These are phyloP conservation scores for Condylostylus longicornis DNA, from an alignment of 1,140 invertebrate species.

Conservation along the genomic window DNA sequence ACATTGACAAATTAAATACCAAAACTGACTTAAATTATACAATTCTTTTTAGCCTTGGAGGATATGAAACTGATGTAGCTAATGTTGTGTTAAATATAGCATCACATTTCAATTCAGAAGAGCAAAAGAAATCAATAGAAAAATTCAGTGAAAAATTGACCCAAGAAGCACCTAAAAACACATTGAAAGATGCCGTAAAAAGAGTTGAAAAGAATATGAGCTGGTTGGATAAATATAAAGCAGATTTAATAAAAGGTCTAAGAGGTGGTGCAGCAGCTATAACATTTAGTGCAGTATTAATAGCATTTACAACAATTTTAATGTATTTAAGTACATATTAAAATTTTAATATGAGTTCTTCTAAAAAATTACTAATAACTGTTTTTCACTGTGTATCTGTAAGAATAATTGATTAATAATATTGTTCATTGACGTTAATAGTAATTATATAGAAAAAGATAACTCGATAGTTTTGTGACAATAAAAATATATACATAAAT, in stretches of 20 bases:
- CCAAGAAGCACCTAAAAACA: conserved; percentile 15
- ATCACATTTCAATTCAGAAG: conserved; percentile 30
- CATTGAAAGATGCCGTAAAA: conserved; percentile 12
- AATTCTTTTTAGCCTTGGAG: conserved; percentile 21
- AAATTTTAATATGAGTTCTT: too few relatives aligned
- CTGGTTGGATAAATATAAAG: conserved; percentile 18
- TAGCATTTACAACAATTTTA: conserved; percentile 14
- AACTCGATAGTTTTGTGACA: too few relatives aligned
- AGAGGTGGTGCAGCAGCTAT: conserved; percentile 14
- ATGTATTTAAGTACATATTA: too few relatives aligned
- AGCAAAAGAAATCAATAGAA: conserved; percentile 23
- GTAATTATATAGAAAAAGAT: too few relatives aligned
- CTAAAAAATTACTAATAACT: background rate
- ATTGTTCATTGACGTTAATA: too few relatives aligned
- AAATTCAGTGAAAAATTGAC: conserved; percentile 14
- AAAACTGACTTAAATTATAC: conserved; percentile 8
- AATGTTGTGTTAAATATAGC: conserved; percentile 34
- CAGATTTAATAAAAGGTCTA: conserved; percentile 12
- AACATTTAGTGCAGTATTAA: conserved; percentile 16
- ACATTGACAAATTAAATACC: background rate
- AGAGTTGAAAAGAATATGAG: conserved; percentile 15
- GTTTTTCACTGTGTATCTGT: conserved; percentile 6
- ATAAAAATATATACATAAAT: too few relatives aligned
- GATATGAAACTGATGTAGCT: conserved; percentile 28
- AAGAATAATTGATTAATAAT: too few relatives aligned